These are phyloP conservation scores for Pogonocherus hispidulus DNA, from an alignment of 2,888 invertebrate genomes.

Conservation along the genomic window DNA sequence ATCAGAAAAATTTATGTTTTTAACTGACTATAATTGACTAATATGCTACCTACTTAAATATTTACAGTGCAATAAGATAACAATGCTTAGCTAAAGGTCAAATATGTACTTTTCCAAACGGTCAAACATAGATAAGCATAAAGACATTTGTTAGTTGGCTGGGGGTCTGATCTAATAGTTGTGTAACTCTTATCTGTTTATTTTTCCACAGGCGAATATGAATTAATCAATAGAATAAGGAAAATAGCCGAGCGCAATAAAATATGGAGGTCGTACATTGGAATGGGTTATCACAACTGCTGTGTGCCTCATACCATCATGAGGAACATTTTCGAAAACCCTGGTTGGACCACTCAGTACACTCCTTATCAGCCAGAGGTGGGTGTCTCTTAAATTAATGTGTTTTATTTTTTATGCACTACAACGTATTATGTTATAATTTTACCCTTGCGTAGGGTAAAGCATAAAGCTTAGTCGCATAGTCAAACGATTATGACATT, in stretches of 20 bases:
- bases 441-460: too few species aligned
- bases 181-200: constrained; percentile 4
- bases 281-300: constrained; percentile 99
- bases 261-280: constrained; percentile 96
- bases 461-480: too few species aligned
- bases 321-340: constrained; percentile 98
- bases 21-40: too few species aligned
- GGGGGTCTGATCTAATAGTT: constrained; percentile 20
- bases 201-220: constrained; percentile 84
- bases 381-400: not conserved
- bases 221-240: constrained; percentile 84
- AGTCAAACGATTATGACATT: constrained; percentile 5
- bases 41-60: too few species aligned
- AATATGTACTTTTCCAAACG: too few species aligned
- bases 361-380: constrained; percentile 98
- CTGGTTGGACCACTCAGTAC: constrained; percentile 99
- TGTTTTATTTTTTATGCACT: too few species aligned
- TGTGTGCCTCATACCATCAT: constrained; percentile 95
- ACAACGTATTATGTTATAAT: too few species aligned
- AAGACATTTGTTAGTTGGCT: constrained; percentile 12
- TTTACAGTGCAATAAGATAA: too few species aligned
- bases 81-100: too few species aligned
- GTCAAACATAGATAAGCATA: too few species aligned
- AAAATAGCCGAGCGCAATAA: constrained; percentile 89
- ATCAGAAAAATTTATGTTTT: too few species aligned